phyloP scores from a whole-genome alignment of 2,113 vertebrate genomes.

The Nycticryphes semicollaris region DNA sequence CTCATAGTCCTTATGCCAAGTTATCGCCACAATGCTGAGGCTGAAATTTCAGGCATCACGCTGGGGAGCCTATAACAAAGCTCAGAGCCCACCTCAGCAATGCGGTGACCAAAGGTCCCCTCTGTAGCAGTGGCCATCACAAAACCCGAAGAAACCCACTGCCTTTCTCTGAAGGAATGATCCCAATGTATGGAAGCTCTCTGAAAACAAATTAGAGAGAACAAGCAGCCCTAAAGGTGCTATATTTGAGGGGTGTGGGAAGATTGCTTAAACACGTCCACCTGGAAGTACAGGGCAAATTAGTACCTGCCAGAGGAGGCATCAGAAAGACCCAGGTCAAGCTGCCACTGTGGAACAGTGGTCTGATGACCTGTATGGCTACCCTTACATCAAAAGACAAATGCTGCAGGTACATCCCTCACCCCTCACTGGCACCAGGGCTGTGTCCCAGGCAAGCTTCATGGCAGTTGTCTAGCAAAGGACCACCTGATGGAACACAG shows the following conservation, averaged over 20 bases:
- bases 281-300: background rate
- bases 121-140: background rate
- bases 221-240: background rate
- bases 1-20: background rate
- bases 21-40: background rate
- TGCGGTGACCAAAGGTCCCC: background rate
- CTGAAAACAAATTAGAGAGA: background rate
- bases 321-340: background rate
- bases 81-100: background rate
- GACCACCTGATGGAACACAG: background rate
- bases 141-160: background rate
- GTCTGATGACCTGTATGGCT: background rate
- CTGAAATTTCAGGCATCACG: background rate
- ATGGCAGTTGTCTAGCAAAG: background rate
- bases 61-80: background rate
- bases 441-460: background rate
- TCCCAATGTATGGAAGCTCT: background rate
- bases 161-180: background rate
- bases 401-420: background rate
- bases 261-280: background rate
- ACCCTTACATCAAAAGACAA: background rate
- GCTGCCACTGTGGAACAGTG: background rate
- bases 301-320: background rate
- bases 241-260: background rate
- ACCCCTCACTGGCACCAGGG: background rate